Conservation (phyloP, 92 coral and sea anemone species). For the Umimayanthus kanabou region DNA sequence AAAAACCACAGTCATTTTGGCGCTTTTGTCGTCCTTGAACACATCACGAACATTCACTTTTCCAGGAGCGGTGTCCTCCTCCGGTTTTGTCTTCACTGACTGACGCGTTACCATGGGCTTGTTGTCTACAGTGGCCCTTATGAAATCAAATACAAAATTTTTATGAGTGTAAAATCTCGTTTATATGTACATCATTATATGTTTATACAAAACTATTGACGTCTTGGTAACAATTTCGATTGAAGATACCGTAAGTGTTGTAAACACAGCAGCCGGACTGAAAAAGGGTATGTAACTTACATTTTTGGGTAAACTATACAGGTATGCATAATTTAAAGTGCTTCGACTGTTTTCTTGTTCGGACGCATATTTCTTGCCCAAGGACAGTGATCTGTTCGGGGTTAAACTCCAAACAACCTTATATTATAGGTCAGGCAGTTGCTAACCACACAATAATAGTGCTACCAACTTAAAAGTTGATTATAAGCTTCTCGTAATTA, state of each 20-base stretch:
- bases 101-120: neutral
- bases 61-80: neutral
- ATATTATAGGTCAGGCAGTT: neutral
- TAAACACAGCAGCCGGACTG: neutral
- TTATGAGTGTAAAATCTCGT: neutral
- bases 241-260: too few species aligned
- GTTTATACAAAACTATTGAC: too few species aligned
- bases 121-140: neutral
- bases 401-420: neutral
- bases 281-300: too few species aligned
- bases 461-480: too few species aligned
- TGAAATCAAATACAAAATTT: neutral
- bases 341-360: too few species aligned
- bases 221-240: too few species aligned
- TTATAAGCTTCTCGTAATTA: neutral
- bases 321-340: too few species aligned
- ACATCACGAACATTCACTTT: conserved; percentile 8
- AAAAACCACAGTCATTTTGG: neutral
- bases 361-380: too few species aligned
- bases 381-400: too few species aligned
- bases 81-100: neutral
- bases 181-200: neutral
- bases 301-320: too few species aligned
- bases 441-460: too few species aligned
- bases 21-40: neutral